A percentile compares a stretch with the other conserved stretches of the same genome.
phyloP scores from a whole-genome alignment of 1,140 invertebrate species.

The Trinorchestia longiramus region DNA sequence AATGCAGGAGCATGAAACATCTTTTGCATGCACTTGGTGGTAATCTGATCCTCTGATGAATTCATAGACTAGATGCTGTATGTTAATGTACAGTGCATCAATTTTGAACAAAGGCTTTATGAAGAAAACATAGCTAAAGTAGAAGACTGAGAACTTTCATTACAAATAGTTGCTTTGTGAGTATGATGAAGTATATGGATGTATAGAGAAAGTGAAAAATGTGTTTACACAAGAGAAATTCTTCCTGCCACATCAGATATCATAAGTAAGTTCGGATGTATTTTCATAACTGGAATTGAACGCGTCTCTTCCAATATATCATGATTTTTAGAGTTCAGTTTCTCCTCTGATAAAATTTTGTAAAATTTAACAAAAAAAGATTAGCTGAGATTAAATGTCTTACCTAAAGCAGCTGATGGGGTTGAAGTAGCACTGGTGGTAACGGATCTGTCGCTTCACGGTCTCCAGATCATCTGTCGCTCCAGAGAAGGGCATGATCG shows the following conservation, averaged over 20 bases:
- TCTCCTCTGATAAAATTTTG: neutral
- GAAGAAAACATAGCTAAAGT: neutral
- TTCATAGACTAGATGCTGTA: neutral
- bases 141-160: neutral
- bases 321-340: neutral
- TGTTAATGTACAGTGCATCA: neutral
- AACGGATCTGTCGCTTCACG: conserved; percentile 69
- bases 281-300: neutral
- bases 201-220: neutral
- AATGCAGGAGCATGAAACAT: no score
- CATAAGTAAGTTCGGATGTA: neutral
- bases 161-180: neutral
- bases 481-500: conserved; percentile 60
- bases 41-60: neutral
- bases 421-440: conserved; percentile 71
- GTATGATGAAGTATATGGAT: neutral
- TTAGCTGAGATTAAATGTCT: neutral
- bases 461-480: conserved; percentile 60
- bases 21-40: neutral
- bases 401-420: conserved; percentile 70
- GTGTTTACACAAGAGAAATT: neutral
- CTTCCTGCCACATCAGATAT: neutral
- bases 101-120: neutral
- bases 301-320: neutral
- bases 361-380: neutral